Base-by-base conservation (phyloP, 1,140 invertebrate species). In the Drosophila setifemur region DNA sequence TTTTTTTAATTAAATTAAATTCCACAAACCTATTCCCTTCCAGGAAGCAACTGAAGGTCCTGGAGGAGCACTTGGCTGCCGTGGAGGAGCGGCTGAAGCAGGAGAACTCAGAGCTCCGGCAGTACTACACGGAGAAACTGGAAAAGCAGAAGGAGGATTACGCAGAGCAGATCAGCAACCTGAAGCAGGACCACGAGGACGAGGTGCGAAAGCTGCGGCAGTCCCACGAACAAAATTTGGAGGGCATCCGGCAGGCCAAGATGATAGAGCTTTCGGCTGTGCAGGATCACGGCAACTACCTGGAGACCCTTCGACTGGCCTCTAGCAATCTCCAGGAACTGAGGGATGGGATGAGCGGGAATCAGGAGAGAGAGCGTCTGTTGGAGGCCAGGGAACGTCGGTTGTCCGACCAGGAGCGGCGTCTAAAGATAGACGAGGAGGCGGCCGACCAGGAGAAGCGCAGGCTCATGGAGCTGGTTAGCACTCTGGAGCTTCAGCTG, bases 31-130 rank as follows among this genome's bases (percentile, higher is more conserved):
- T 37, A 12, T 1, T 7, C 8, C 2, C 14, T 19, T 43, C 14
- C 2, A 92, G 91, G 54, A 92, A 92, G 70, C 92, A 92, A 78
- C 67, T 92, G 0, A 73, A 81, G 39, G 72, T 92, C 0, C 42
- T 92, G 7, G 91, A 92, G 68, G 86, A 91, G 37, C 90, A 91
- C 23, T 61, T 90, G 39, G 73, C 83, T 14, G 78, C 83, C 1
- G 55, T 92, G 0, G 92, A 92, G 60, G 77, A 89, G 42, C 89
- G 91, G 5, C 63, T 92, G 2, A 90, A 91, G 52, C 47, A 52
- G 3, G 91, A 92, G 48, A 74, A 91, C 11, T 71, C 73, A 23
- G 82, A 83, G 3, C 9, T 90, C 1, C 48, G 74, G 1, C 72
- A 88, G 16, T 78, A 85, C 23, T 90, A 90, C 52, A 64, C 69